Base-by-base conservation (phyloP, 1,140 invertebrate genomes). In the Calliphora vicina region DNA sequence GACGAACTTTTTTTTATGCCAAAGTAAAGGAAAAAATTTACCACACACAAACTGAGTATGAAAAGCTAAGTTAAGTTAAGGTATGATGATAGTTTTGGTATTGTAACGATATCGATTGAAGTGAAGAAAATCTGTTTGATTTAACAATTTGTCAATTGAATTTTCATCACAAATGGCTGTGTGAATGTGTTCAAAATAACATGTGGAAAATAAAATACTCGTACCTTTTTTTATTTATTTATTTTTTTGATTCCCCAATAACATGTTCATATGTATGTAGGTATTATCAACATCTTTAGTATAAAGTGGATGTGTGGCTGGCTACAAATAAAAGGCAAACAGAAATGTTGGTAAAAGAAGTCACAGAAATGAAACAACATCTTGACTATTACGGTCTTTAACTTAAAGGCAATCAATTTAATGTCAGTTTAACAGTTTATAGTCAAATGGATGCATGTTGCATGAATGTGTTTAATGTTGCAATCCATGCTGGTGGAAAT, bases 361-460 rank as follows among this genome's bases (percentile, higher is more conserved):
- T 3, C 1, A 25, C 3, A 5, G n/a, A 67, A 67, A 20, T 23
- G n/a, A 25, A 23, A 20, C n/a, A 20, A 23, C 74, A 78, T 78
- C 35, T 25, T 45, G 35, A 23, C n/a, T 25, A 78, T 78, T 78
- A 45, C 74, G 74, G 74, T 78, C 74, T 43, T 78, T 78, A 78
- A 78, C 42, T 45, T 43, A 78, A 78, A 42, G 42, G 74, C 74
- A 78, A 78, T 78, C 74, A 78, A 78, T 78, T 78, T 78, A 78
- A 78, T 78, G 74, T 78, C 74, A 78, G n/a, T 45, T 43, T 78
- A 45, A 78, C 74, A 78, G 35, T 78, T 78, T 45, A 45, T 23
- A 78, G 35, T 78, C 8, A 78, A 76, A 76, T 29, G 8, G 12
- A 12, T 25, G 27, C 15, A 35, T 35, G 35, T 35, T 35, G n/a